A percentile compares a stretch with the other conserved stretches of the same genome.
Conservation (phyloP, 2,797 vertebrate genomes). For the Anguilla anguilla region DNA sequence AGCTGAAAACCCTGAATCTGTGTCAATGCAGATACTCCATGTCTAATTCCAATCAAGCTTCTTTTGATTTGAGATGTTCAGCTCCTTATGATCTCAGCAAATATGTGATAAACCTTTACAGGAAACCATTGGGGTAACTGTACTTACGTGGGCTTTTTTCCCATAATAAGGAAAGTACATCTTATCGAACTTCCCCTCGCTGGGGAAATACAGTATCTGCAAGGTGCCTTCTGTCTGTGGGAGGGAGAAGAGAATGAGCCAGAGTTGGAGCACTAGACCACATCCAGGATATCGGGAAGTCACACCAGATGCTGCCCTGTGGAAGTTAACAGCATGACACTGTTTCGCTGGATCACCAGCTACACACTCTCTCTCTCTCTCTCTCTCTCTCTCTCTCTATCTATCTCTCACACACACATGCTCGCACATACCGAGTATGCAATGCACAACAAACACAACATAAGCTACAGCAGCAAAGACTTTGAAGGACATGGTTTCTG, state of each 20-base stretch:
- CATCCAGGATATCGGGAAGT: background rate
- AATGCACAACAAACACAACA: background rate
- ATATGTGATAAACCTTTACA: background rate
- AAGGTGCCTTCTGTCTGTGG: constrained; percentile 69
- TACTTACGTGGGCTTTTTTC: constrained; percentile 86
- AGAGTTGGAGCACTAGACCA: constrained; percentile 28
- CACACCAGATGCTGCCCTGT: constrained; percentile 15
- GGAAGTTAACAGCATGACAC: constrained; percentile 2
- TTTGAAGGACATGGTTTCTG: background rate
- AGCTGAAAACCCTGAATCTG: background rate
- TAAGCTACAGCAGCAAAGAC: background rate
- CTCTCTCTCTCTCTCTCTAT: background rate
- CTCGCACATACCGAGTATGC: background rate
- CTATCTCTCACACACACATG: background rate
- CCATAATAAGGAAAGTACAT: constrained; percentile 95
- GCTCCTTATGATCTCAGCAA: background rate
- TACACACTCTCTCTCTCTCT: background rate
- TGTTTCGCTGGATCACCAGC: background rate
- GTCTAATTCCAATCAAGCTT: background rate
- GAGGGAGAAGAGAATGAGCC: constrained; percentile 44
- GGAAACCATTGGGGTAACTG: constrained; percentile 24
- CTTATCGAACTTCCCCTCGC: constrained; percentile 77
- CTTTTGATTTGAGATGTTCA: background rate
- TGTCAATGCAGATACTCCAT: background rate
- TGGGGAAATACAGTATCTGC: constrained; percentile 77